Conservation (phyloP, 2,797 vertebrate genomes). For the Hybognathus amarus region DNA sequence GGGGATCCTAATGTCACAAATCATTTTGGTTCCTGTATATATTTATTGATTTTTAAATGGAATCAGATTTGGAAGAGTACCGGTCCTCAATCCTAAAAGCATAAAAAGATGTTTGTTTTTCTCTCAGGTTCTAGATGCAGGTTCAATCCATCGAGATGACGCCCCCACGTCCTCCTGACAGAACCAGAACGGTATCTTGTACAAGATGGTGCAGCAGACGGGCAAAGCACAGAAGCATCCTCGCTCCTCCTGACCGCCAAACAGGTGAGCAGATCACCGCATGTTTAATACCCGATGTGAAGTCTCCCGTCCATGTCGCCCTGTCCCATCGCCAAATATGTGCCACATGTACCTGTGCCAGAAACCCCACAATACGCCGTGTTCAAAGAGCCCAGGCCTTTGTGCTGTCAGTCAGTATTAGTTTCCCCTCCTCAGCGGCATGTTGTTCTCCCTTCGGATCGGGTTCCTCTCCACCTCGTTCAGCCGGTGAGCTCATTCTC, state of each 20-base stretch:
- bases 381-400: conserved; percentile 49
- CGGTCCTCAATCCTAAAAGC: neutral
- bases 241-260: conserved; percentile 84
- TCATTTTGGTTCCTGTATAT: neutral
- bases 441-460: conserved; percentile 49
- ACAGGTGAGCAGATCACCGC: conserved; percentile 66
- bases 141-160: conserved; percentile 86
- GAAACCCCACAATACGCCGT: conserved; percentile 42
- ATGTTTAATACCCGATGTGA: neutral
- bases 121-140: conserved; percentile 88
- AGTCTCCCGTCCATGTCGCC: neutral
- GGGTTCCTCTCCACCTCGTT: conserved; percentile 56
- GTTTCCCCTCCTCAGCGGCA: conserved; percentile 49
- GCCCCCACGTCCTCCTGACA: conserved; percentile 88
- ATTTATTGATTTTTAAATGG: neutral
- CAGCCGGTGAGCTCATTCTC: conserved; percentile 57
- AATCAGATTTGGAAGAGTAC: neutral
- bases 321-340: conserved; percentile 3
- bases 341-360: conserved; percentile 53
- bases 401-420: conserved; percentile 57
- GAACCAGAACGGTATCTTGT: conserved; percentile 84
- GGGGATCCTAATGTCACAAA: neutral
- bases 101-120: conserved; percentile 43
- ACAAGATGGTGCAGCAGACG: conserved; percentile 94
- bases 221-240: conserved; percentile 87